Conservation (phyloP, 2,113 vertebrate species). For the Lophura nycthemera region DNA sequence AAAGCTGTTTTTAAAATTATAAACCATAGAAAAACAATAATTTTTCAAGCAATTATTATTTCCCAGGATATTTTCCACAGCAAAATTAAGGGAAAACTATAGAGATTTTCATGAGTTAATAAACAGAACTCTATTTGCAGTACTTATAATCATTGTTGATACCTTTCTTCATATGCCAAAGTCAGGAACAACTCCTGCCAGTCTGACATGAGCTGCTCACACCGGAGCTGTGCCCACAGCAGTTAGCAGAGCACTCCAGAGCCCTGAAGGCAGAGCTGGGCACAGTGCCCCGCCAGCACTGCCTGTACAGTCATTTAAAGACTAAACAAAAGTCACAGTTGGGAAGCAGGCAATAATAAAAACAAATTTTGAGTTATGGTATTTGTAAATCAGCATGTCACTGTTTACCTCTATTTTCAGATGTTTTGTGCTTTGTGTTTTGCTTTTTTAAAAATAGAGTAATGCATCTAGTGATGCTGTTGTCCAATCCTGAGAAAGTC, state of each 20-base stretch:
- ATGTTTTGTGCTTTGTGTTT: not conserved
- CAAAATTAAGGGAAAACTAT: not conserved
- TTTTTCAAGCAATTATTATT: not conserved
- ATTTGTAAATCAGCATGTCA: not conserved
- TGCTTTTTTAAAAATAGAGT: not conserved
- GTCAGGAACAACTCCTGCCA: too few species aligned
- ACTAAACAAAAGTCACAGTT: not conserved
- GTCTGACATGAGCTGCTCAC: too few species aligned
- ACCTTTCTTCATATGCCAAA: too few species aligned
- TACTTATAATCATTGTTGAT: slow-evolving; percentile 65
- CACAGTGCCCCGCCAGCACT: not conserved
- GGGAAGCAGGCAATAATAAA: not conserved
- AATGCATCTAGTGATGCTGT: not conserved
- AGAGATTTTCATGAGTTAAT: not conserved
- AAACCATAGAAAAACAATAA: not conserved
- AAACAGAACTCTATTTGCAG: not conserved
- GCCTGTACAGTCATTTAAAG: not conserved
- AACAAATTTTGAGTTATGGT: not conserved
- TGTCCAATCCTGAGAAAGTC: not conserved
- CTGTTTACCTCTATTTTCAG: not conserved
- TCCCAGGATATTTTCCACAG: not conserved
- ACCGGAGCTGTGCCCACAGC: too few species aligned
- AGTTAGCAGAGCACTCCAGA: too few species aligned
- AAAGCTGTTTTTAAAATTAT: not conserved
- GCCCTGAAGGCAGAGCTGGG: too few species aligned